These are phyloP conservation scores for Pollimyrus isidori DNA, from an alignment of 2,113 vertebrate species.

Conservation along the genomic window DNA sequence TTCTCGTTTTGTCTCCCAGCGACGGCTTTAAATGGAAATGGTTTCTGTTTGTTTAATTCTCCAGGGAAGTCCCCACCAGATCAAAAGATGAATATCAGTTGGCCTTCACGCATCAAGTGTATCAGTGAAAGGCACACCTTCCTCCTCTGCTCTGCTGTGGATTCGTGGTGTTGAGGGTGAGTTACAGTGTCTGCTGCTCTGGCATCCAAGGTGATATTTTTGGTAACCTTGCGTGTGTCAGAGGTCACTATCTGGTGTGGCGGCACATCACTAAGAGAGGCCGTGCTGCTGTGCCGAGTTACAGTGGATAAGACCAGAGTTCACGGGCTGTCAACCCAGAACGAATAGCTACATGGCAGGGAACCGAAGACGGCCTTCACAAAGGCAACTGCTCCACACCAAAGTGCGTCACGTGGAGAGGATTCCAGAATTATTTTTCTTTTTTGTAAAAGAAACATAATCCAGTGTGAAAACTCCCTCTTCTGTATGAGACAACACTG, in stretches of 20 bases:
- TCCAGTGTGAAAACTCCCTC: conserved; percentile 26
- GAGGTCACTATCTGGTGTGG: neutral
- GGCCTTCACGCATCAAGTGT: neutral
- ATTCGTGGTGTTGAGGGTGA: neutral
- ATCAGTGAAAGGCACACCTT: neutral
- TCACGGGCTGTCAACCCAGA: neutral
- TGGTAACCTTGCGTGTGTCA: neutral
- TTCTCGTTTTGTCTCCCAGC: conserved; percentile 4
- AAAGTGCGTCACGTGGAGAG: neutral
- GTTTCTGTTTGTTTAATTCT: neutral
- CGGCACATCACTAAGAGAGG: neutral
- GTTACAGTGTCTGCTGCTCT: neutral
- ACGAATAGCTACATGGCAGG: neutral
- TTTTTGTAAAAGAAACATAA: conserved; percentile 24
- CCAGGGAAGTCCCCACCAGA: neutral
- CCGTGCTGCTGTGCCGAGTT: neutral
- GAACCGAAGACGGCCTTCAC: neutral
- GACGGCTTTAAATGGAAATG: conserved; percentile 5
- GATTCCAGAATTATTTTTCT: conserved; percentile 13
- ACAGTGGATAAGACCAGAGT: neutral
- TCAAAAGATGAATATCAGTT: conserved; percentile 4
- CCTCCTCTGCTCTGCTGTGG: neutral
- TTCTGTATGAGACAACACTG: conserved; percentile 24
- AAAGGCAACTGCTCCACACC: neutral
- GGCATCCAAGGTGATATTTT: neutral